These are phyloP conservation scores for Oreotragus oreotragus DNA, from an alignment of 2,113 vertebrate species.

Conservation along the genomic window DNA sequence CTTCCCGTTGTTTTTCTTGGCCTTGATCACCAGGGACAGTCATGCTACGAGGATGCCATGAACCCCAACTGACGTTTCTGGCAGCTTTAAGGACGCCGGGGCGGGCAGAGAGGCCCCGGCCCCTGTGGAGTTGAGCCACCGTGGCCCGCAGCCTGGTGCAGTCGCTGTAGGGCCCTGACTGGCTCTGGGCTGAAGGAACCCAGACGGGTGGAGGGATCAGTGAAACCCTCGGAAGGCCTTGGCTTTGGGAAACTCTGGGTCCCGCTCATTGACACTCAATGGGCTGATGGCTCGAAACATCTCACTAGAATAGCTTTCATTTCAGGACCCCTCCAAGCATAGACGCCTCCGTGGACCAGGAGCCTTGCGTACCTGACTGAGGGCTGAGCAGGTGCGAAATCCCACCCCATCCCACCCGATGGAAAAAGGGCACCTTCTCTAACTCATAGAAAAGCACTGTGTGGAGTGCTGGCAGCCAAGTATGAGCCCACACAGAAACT, in stretches of 20 bases:
- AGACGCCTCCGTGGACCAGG: neutral
- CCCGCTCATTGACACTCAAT: neutral
- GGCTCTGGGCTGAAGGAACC: neutral
- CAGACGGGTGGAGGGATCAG: too few species aligned
- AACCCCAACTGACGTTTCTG: neutral
- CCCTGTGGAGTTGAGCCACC: neutral
- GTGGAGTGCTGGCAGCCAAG: neutral
- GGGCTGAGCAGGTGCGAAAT: neutral
- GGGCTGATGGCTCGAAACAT: neutral
- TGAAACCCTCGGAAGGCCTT: neutral
- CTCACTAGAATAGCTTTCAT: neutral
- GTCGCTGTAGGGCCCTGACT: too few species aligned
- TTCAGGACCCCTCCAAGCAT: neutral
- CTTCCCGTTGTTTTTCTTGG: constrained; percentile 35
- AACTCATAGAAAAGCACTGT: neutral
- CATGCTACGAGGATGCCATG: constrained; percentile 1
- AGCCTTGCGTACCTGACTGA: neutral
- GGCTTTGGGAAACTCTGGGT: neutral
- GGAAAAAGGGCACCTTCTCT: neutral
- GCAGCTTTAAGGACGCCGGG: neutral
- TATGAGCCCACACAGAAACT: constrained; percentile 6
- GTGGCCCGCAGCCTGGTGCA: neutral
- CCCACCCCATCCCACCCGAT: neutral
- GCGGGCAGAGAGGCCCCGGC: neutral
- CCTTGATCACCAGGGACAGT: constrained; percentile 36